These are phyloP conservation scores for Epiblema foenella DNA, from an alignment of 2,888 invertebrate species.

Conservation along the genomic window DNA sequence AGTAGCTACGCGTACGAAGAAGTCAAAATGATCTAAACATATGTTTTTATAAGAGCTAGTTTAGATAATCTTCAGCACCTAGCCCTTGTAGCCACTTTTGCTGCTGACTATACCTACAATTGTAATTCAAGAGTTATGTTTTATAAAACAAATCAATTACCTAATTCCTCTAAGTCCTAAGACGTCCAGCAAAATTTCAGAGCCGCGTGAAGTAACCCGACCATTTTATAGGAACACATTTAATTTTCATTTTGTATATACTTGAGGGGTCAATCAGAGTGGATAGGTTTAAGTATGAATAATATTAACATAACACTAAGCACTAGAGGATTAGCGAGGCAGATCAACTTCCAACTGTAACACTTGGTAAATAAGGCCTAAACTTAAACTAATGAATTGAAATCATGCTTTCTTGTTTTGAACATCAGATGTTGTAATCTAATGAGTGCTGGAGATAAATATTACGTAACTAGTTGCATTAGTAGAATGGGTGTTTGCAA, in stretches of 20 bases:
- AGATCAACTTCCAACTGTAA: constrained; percentile 6
- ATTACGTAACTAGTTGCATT: constrained; percentile 38
- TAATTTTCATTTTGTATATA: background rate
- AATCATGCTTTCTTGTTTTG: constrained; percentile 9
- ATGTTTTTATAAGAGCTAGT: no score
- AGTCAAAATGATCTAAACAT: no score
- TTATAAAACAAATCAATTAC: background rate
- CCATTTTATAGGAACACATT: background rate
- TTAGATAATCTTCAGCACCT: no score
- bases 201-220: background rate
- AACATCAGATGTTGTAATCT: constrained; percentile 31
- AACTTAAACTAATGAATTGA: background rate
- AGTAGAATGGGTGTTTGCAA: constrained; percentile 27
- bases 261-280: background rate
- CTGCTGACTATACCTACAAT: no score
- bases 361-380: background rate
- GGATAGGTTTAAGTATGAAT: background rate
- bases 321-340: background rate
- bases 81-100: no score
- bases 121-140: background rate
- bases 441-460: constrained; percentile 36
- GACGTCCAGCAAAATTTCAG: background rate
- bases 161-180: background rate
- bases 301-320: background rate
- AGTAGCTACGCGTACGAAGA: no score